Evolutionary conservation across 2,113 vertebrate species (phyloP).

Genomic region (Serilophus lunatus): DNA sequence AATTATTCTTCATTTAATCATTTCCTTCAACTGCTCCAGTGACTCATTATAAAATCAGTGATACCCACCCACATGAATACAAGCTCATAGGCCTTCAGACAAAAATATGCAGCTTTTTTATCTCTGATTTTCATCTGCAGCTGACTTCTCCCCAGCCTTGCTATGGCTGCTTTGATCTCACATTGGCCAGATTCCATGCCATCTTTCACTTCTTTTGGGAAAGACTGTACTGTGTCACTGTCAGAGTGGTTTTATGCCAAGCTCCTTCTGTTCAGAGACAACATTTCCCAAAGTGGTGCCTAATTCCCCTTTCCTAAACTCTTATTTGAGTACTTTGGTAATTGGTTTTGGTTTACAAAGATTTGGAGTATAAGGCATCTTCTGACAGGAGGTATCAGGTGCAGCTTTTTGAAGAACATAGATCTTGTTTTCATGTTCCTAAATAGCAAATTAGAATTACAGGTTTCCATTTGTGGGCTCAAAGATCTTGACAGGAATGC

Average conservation of each 20-base stretch:
- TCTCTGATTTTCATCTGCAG: background rate
- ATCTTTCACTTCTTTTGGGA: background rate
- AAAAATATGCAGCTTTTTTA: background rate
- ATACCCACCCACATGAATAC: background rate
- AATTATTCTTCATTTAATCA: background rate
- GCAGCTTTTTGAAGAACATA: background rate
- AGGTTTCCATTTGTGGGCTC: background rate
- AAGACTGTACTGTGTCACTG: background rate
- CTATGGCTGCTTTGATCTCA: background rate
- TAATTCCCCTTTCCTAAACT: background rate
- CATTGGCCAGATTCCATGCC: background rate
- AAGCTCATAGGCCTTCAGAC: background rate
- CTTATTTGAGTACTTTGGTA: background rate
- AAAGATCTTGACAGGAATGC: background rate
- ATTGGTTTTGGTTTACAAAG: background rate
- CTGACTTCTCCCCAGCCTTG: background rate
- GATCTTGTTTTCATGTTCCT: background rate
- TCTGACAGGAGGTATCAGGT: background rate
- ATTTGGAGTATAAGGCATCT: background rate
- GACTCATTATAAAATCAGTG: background rate
- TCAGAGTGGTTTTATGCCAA: background rate
- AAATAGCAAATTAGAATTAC: constrained; percentile 11
- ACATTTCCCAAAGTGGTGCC: background rate
- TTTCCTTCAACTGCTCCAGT: background rate
- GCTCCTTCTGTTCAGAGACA: background rate